These are phyloP conservation scores for Spisula subtruncata DNA, from an alignment of 2,888 invertebrate species.

Conservation along the genomic window DNA sequence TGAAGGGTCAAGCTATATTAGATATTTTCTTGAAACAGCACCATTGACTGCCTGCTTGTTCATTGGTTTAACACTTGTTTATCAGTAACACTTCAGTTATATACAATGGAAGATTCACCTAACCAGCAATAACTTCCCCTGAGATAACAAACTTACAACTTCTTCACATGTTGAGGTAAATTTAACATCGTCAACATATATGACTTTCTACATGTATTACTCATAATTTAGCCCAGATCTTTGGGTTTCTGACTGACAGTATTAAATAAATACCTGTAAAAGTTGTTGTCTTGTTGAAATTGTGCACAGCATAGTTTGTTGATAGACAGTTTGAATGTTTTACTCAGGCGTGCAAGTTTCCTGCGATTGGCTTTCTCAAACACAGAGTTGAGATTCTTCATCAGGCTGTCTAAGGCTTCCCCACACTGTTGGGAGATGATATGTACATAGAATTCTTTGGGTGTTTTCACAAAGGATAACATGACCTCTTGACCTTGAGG, in stretches of 20 bases:
- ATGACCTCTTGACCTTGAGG: conserved; percentile 75
- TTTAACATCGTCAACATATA: no score
- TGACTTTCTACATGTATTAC: no score
- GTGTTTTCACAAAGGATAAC: conserved; percentile 81
- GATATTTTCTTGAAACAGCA: background rate
- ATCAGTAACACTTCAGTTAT: no score
- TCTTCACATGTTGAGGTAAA: no score
- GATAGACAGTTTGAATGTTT: conserved; percentile 64
- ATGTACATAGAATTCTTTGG: conserved; percentile 82
- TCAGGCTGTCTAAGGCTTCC: conserved; percentile 74
- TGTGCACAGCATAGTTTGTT: conserved; percentile 95
- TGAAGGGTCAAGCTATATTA: background rate
- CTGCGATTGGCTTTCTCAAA: conserved; percentile 71
- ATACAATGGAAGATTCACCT: no score
- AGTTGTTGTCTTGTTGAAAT: conserved; percentile 92
- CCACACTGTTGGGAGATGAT: conserved; percentile 73
- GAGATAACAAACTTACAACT: no score
- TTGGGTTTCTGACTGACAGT: no score
- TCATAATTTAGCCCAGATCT: no score
- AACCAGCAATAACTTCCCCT: no score
- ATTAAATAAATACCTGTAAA: conserved; percentile 90
- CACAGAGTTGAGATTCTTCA: conserved; percentile 74
- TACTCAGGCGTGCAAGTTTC: conserved; percentile 71
- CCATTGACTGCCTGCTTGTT: no score
- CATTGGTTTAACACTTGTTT: no score